Conservation (phyloP, 1,140 invertebrate species). For the Pseudomyrmex cubaensis region DNA sequence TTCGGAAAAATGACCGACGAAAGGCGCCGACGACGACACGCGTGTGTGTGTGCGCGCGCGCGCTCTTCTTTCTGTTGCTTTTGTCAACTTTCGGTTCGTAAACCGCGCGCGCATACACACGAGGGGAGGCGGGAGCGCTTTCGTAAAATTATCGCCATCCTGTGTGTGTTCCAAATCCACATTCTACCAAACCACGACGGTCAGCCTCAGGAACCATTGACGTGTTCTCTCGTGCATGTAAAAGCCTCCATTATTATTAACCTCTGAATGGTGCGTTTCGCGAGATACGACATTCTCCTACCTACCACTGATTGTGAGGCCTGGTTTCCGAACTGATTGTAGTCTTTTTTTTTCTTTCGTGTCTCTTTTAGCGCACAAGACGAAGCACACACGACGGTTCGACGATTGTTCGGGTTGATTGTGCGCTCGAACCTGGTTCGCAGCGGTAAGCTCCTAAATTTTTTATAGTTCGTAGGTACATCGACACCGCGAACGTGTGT, state of each 20-base stretch:
- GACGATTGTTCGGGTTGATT: conserved; percentile 46
- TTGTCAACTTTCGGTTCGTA: conserved; percentile 1
- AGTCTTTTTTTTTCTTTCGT: conserved; percentile 19
- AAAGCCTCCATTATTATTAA: conserved; percentile 42
- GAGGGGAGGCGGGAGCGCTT: not conserved
- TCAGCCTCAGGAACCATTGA: conserved; percentile 11
- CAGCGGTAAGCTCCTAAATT: not conserved
- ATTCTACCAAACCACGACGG: conserved; percentile 45
- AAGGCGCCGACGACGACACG: conserved; percentile 25
- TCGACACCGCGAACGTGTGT: too few relatives aligned
- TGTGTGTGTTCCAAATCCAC: conserved; percentile 17
- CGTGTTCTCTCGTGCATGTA: conserved; percentile 44
- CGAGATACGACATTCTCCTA: conserved; percentile 27
- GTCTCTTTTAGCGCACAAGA: conserved; percentile 40
- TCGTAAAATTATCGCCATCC: conserved; percentile 37
- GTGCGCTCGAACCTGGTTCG: not conserved
- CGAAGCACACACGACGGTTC: conserved; percentile 2
- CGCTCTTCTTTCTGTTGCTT: not conserved
- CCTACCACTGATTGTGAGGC: not conserved
- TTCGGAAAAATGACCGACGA: not conserved
- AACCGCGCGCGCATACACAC: not conserved
- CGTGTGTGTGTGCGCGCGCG: not conserved
- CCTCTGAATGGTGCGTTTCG: conserved; percentile 38
- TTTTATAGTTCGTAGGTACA: not conserved
- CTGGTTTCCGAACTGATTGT: conserved; percentile 25